A percentile compares a stretch with the other conserved stretches of the same genome.
Conservation (phyloP, 2,113 vertebrate genomes). For the Cyphotilapia sp. region DNA sequence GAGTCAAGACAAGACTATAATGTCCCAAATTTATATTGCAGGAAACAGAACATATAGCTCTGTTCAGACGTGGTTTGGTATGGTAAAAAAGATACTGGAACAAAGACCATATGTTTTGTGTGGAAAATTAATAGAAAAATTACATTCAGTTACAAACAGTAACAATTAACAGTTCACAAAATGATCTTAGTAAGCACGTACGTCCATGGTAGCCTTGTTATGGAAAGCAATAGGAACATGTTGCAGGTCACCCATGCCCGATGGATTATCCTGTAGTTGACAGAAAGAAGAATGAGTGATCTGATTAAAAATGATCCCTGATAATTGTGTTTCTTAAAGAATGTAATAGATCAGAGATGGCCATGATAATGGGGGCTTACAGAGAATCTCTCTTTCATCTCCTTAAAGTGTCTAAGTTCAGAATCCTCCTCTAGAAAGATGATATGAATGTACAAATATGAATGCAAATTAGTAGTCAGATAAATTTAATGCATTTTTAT, state of each 20-base stretch:
- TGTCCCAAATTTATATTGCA: neutral
- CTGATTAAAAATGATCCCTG: neutral
- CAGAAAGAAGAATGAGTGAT: neutral
- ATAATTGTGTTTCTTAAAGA: neutral
- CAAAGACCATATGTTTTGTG: neutral
- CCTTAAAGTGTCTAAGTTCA: neutral
- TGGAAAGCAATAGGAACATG: constrained; percentile 23
- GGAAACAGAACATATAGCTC: neutral
- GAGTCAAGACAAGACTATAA: neutral
- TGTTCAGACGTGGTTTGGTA: neutral
- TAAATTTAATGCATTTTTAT: neutral
- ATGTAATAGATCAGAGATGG: neutral
- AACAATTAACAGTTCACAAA: neutral
- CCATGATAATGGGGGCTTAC: constrained; percentile 21
- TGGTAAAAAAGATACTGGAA: neutral
- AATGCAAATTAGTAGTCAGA: neutral
- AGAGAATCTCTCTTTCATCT: neutral
- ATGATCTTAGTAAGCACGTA: neutral
- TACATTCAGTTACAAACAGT: neutral
- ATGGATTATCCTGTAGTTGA: constrained; percentile 10
- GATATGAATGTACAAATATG: neutral
- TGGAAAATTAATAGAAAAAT: neutral
- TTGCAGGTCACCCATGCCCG: neutral
- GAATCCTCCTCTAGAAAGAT: constrained; percentile 13
- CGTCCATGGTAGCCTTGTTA: constrained; percentile 12